phyloP scores from a whole-genome alignment of 2,797 vertebrate species.

The Dryobates pubescens region DNA sequence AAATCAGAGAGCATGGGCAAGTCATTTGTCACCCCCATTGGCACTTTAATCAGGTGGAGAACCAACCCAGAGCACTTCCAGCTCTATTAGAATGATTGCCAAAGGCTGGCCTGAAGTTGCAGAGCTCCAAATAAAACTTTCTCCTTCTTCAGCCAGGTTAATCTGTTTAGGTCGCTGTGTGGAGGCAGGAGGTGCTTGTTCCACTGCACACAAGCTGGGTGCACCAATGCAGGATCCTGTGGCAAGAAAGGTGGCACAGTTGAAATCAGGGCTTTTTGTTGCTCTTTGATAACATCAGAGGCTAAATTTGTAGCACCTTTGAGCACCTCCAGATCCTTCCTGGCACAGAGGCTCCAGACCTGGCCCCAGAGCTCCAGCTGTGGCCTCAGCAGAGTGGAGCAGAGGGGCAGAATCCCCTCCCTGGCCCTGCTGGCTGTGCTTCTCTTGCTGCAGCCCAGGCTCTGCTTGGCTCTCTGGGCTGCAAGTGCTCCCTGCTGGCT shows the following conservation, averaged over 20 bases:
- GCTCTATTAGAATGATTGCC: neutral
- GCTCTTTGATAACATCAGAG: neutral
- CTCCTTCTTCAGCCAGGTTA: neutral
- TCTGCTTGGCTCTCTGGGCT: too few relatives aligned
- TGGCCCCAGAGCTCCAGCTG: too few relatives aligned
- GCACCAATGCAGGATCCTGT: neutral
- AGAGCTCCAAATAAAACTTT: neutral
- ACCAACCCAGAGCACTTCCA: neutral
- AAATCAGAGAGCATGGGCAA: slow-evolving; percentile 22
- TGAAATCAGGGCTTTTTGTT: neutral
- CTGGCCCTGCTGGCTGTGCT: too few relatives aligned
- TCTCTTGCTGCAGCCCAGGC: too few relatives aligned
- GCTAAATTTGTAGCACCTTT: neutral
- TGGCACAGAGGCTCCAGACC: too few relatives aligned
- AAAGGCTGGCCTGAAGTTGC: neutral
- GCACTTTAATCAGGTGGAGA: slow-evolving; percentile 43
- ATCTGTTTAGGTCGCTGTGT: neutral
- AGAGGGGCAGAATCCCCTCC: too few relatives aligned
- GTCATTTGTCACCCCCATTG: neutral
- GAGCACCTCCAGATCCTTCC: too few relatives aligned
- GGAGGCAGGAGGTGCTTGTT: neutral
- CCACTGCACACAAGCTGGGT: too few relatives aligned
- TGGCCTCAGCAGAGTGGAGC: too few relatives aligned
- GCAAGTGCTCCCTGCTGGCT: too few relatives aligned
- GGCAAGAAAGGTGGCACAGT: neutral